Conservation (phyloP, 2,797 vertebrate genomes). For the Muscicapa comitata region DNA sequence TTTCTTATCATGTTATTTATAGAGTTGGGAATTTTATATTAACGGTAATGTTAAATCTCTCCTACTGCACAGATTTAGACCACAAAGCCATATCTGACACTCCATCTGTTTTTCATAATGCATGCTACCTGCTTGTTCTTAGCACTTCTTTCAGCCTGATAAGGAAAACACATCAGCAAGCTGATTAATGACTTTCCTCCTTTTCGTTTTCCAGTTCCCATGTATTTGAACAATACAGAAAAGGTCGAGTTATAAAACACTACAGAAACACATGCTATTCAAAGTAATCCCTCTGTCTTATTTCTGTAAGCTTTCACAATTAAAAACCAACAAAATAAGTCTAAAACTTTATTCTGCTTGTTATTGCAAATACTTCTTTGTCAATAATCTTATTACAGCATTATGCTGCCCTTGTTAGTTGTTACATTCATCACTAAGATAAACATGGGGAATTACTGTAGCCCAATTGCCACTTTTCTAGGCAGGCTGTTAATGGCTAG, state of each 20-base stretch:
- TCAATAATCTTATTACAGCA: background rate
- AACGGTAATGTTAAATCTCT: background rate
- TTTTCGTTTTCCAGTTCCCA: background rate
- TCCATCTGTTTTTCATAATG: background rate
- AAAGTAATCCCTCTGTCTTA: background rate
- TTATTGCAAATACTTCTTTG: background rate
- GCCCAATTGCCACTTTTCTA: background rate
- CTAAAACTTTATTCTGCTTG: background rate
- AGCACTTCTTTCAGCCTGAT: background rate
- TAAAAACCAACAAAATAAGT: background rate
- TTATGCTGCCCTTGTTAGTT: background rate
- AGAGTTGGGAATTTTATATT: background rate
- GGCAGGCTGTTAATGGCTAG: background rate
- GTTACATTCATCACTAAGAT: background rate
- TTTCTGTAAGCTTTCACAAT: background rate
- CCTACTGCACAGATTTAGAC: background rate
- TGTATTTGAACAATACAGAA: background rate
- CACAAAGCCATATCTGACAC: background rate
- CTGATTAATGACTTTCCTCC: constrained; percentile 5
- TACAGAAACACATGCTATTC: background rate
- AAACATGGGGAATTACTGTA: background rate
- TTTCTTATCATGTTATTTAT: background rate
- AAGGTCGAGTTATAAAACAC: background rate
- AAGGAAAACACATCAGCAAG: constrained; percentile 27
- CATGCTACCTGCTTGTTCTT: constrained; percentile 10